These are phyloP conservation scores for Sepiola atlantica DNA, from an alignment of 2,888 invertebrate species.

Conservation along the genomic window DNA sequence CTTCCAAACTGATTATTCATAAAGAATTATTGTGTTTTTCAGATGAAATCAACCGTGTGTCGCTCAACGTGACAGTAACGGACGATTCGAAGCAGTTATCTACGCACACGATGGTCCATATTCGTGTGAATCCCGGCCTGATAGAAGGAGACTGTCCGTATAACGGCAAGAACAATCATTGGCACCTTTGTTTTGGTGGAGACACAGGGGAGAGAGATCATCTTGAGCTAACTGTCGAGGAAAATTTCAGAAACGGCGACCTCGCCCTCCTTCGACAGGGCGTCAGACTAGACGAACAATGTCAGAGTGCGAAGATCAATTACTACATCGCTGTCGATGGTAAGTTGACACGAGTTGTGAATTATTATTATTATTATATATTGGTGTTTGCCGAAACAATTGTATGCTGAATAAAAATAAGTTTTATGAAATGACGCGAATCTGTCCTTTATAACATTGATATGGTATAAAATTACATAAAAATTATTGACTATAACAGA, in stretches of 20 bases:
- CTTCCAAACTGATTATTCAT: background rate
- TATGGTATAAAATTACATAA: no score
- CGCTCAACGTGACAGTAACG: background rate
- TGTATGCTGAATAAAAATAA: no score
- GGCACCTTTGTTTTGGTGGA: conserved; percentile 38
- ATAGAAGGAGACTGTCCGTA: background rate
- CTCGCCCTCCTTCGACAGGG: background rate
- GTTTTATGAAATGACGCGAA: no score
- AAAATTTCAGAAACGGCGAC: background rate
- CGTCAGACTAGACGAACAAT: background rate
- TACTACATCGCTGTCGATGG: background rate
- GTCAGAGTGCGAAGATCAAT: background rate
- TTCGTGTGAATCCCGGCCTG: background rate
- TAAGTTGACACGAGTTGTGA: background rate
- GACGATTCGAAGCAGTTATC: background rate
- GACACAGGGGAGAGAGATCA: background rate
- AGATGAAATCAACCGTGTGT: conserved; percentile 12
- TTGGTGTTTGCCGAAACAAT: no score
- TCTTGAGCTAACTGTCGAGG: background rate
- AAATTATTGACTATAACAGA: no score
- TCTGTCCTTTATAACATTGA: no score
- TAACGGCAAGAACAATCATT: background rate
- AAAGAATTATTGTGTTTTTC: background rate
- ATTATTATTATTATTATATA: no score
- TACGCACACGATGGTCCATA: conserved; percentile 25